These are phyloP conservation scores for Chymomyza costata DNA, from an alignment of 1,140 invertebrate species.

Conservation along the genomic window DNA sequence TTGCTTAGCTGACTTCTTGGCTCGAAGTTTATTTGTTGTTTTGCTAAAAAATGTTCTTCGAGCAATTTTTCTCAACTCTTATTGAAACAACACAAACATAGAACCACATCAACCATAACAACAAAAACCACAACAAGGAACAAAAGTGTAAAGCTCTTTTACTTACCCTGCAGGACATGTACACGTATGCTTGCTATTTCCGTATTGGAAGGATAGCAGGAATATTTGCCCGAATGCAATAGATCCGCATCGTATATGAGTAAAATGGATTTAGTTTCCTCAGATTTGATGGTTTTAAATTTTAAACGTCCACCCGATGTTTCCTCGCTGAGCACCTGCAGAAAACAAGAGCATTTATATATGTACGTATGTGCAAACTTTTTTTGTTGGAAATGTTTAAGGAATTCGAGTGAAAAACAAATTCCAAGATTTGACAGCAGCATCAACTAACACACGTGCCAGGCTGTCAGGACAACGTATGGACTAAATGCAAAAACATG, in stretches of 20 bases:
- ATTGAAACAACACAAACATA: no score
- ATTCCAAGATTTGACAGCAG: no score
- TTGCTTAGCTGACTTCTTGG: no score
- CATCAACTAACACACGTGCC: no score
- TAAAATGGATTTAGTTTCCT: conserved; percentile 74
- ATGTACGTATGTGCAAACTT: no score
- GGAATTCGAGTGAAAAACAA: no score
- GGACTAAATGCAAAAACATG: conserved; percentile 67
- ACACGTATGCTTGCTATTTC: conserved; percentile 78
- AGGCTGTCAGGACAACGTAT: background rate
- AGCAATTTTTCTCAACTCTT: background rate
- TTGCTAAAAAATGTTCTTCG: conserved; percentile 11
- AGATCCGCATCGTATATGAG: conserved; percentile 75
- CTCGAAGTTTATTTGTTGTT: conserved; percentile 1
- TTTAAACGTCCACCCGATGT: conserved; percentile 71
- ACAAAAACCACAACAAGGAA: no score
- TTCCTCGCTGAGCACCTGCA: conserved; percentile 74
- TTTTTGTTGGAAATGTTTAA: no score
- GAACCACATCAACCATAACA: no score
- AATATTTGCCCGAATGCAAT: conserved; percentile 77
- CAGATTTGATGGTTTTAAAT: conserved; percentile 75
- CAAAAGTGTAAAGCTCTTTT: background rate
- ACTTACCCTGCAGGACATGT: conserved; percentile 76
- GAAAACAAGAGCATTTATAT: background rate
- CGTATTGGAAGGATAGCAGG: conserved; percentile 77